Conservation (phyloP, 2,888 invertebrate species). For the Mellilla xanthometata region DNA sequence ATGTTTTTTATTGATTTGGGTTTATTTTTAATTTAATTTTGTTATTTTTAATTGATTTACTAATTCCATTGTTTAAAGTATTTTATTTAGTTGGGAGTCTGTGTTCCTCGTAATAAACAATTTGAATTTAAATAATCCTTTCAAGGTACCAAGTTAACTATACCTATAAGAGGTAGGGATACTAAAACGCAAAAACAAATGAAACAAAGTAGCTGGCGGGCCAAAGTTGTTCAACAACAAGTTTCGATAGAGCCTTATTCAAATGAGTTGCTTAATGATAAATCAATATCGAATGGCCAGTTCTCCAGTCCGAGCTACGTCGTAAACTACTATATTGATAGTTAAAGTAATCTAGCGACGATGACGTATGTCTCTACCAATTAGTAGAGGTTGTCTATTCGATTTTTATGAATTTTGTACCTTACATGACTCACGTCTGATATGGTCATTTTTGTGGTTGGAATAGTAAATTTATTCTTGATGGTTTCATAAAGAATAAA, state of each 20-base stretch:
- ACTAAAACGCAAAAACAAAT: too few species aligned
- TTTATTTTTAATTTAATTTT: too few species aligned
- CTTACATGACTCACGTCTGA: background rate
- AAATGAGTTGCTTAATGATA: conserved; percentile 13
- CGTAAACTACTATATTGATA: conserved; percentile 5
- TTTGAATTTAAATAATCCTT: too few species aligned
- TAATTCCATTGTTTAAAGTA: too few species aligned
- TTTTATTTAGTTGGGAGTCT: too few species aligned
- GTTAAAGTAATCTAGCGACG: conserved; percentile 6
- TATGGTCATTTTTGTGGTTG: conserved; percentile 4
- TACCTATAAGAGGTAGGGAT: too few species aligned
- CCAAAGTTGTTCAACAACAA: conserved; percentile 11
- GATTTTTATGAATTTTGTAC: background rate
- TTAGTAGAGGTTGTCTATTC: background rate
- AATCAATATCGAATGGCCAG: conserved; percentile 7
- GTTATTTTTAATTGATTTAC: too few species aligned
- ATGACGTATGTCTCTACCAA: conserved; percentile 1
- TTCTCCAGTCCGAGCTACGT: conserved; percentile 4
- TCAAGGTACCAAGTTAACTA: too few species aligned
- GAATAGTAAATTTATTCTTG: background rate
- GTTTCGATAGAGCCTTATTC: conserved; percentile 12
- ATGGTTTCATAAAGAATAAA: too few species aligned
- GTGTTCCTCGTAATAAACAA: too few species aligned
- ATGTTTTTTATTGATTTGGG: too few species aligned
- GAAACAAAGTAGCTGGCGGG: too few species aligned